phyloP scores from a whole-genome alignment of 2,113 vertebrate genomes.

The Heloderma charlesbogerti region DNA sequence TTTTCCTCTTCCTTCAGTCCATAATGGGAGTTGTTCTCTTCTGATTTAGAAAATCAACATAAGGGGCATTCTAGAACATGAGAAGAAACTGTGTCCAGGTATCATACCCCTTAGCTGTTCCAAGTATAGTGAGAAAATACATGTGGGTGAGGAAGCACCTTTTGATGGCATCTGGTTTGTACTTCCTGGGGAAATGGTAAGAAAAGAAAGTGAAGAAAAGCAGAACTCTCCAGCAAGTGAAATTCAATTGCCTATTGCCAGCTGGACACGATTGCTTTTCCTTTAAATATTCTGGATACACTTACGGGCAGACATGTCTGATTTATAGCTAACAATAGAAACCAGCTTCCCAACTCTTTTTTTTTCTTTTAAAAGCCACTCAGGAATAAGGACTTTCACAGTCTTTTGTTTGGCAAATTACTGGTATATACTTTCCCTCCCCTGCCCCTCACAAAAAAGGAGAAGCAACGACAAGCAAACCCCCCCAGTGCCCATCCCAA shows the following conservation, averaged over 20 bases:
- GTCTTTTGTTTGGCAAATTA: not conserved
- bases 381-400: not conserved
- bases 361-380: conserved; percentile 15
- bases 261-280: not conserved
- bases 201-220: not conserved
- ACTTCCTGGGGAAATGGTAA: not conserved
- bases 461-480: not conserved
- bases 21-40: not conserved
- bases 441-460: not conserved
- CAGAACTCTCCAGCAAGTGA: conserved; percentile 4
- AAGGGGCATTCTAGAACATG: not conserved
- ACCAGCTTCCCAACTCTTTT: conserved; percentile 28
- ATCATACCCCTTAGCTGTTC: not conserved
- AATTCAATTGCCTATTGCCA: conserved; percentile 4
- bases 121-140: not conserved
- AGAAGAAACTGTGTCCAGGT: not conserved
- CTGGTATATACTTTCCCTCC: not conserved
- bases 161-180: not conserved
- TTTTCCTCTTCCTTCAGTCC: not conserved
- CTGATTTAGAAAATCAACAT: not conserved
- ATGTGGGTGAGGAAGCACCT: not conserved
- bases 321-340: not conserved
- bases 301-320: not conserved
- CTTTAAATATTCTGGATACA: not conserved
- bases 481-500: not conserved